Conservation (phyloP, 2,797 vertebrate species). For the Argyrosomus regius region DNA sequence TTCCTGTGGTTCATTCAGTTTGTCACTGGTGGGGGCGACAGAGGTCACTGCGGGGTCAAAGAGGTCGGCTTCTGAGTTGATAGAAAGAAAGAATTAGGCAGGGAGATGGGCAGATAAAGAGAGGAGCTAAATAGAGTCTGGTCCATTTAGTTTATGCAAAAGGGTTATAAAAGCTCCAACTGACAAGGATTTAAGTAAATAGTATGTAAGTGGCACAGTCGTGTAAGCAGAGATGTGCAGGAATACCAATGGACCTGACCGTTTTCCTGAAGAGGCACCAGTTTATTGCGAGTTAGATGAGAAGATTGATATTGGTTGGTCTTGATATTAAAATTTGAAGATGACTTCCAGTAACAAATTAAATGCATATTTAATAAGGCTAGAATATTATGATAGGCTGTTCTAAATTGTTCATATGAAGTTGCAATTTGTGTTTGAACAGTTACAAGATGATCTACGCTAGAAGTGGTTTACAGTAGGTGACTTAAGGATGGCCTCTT, state of each 20-base stretch:
- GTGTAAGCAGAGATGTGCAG: neutral
- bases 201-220: neutral
- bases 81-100: conserved; percentile 31
- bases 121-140: conserved; percentile 30
- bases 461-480: neutral
- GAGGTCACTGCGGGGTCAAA: conserved; percentile 68
- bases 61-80: conserved; percentile 65
- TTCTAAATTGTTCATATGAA: no score
- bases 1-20: conserved; percentile 68
- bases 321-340: no score
- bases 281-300: neutral
- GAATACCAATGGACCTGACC: neutral
- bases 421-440: neutral
- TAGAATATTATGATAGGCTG: no score
- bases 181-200: conserved; percentile 10
- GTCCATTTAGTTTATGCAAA: conserved; percentile 32
- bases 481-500: neutral
- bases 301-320: neutral
- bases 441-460: neutral
- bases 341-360: no score
- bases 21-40: conserved; percentile 42
- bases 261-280: neutral
- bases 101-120: conserved; percentile 42
- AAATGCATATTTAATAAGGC: no score
- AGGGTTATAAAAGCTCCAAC: conserved; percentile 22